Base-by-base conservation (phyloP, 2,888 invertebrate species). In the Drosophila sordidula region DNA sequence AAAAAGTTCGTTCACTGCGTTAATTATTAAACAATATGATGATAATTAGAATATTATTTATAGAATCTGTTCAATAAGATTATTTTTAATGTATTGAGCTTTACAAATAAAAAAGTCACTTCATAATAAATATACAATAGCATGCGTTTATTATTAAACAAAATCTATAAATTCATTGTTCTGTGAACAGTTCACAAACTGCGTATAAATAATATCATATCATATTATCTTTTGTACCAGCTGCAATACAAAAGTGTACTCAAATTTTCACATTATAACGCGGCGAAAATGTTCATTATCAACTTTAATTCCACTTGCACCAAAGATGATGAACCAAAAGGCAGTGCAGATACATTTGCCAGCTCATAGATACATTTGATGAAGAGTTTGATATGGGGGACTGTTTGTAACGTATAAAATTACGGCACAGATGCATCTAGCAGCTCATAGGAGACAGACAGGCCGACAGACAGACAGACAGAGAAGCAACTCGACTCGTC, bases 311-410 rank as follows among this genome's bases (percentile, higher is more conserved):
- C 58, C 51, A 69, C 62, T 74, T 51, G 55, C 74, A 69, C 42
- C 49, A 67, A 73, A 73, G 55, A 70, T 66, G 54, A 57, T 47
- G 66, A 70, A 50, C 29, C 74, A 59, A 63, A 74, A 64, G 75
- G 68, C 56, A 68, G 51, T 57, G 67, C 50, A 61, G 46, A 70
- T 69, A 45, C 58, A 54, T 70, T 65, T 65, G 58, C 55, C 26
- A 70, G 68, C 68, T 71, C 74, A 77, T 69, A 72, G 78, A 81
- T 84, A 82, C 66, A 66, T 62, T 70, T 64, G 65, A 51, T 50
- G 36, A 50, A 22, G 50, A 36, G 22, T 26, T 42, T 22, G 34
- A 34, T 18, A 25, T 29, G 45, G 16, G 42, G 29, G 32, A n/a
- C 5, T 6, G 39, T 11, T 29, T 32, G 22, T 9, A 66, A 67